Evolutionary conservation across 2,888 invertebrate genomes (phyloP).

Genomic region (Oscheius sp.): DNA sequence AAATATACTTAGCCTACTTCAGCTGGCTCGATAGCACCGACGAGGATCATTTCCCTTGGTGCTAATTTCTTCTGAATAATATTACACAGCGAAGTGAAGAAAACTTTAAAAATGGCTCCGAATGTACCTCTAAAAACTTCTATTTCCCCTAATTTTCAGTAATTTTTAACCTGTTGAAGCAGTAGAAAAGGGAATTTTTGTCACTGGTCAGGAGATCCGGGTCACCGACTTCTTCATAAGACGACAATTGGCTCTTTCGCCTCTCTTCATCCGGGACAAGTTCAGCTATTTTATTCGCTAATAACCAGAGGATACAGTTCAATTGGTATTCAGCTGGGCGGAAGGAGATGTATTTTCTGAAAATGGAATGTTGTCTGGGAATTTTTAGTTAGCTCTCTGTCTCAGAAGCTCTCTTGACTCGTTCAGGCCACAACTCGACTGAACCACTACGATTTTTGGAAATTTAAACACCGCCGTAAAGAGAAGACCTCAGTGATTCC

Average conservation of each 20-base stretch:
- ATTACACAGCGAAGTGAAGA: slow-evolving; percentile 45
- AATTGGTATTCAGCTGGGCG: slow-evolving; percentile 43
- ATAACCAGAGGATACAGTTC: slow-evolving; percentile 46
- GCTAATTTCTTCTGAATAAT: slow-evolving; percentile 20
- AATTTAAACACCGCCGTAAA: too few species aligned
- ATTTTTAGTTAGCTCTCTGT: too few species aligned
- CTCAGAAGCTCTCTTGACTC: too few species aligned
- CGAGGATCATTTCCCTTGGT: background rate
- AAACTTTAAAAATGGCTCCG: slow-evolving; percentile 43
- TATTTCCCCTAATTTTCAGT: background rate
- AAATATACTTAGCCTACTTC: background rate
- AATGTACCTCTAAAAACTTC: slow-evolving; percentile 44
- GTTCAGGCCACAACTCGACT: too few species aligned
- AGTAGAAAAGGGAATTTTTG: slow-evolving; percentile 19
- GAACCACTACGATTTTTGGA: too few species aligned
- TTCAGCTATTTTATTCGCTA: slow-evolving; percentile 51
- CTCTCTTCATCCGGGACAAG: slow-evolving; percentile 53
- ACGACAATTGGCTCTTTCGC: slow-evolving; percentile 19
- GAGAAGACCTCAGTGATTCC: too few species aligned
- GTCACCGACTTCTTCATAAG: slow-evolving; percentile 26
- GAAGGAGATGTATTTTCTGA: slow-evolving; percentile 41
- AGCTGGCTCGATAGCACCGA: background rate
- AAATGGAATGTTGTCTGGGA: too few species aligned
- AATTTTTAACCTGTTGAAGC: slow-evolving; percentile 18
- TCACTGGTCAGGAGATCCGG: slow-evolving; percentile 18